Evolutionary conservation across 2,888 invertebrate genomes (phyloP).

Genomic region (Zhuqinia jingwanae): DNA sequence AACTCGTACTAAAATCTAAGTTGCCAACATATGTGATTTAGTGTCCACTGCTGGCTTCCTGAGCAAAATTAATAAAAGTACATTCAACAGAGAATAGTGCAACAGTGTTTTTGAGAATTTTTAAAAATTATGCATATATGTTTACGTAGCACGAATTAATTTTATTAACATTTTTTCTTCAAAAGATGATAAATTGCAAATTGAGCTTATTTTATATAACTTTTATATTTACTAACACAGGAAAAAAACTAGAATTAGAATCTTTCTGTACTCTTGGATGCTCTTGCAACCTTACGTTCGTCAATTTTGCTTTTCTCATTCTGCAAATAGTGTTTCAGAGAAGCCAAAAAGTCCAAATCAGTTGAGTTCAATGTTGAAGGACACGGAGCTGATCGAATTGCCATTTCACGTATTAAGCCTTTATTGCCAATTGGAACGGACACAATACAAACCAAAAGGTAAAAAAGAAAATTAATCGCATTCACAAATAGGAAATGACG

Average conservation of each 20-base stretch:
- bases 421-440: too few relatives aligned
- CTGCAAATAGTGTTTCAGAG: conserved; percentile 46
- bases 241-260: conserved; percentile 11
- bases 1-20: neutral
- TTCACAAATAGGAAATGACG: too few relatives aligned
- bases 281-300: conserved; percentile 21
- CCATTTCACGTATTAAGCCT: conserved; percentile 51
- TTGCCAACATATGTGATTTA: neutral
- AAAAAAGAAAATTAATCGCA: too few relatives aligned
- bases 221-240: too few relatives aligned
- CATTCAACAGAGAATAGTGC: too few relatives aligned
- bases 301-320: conserved; percentile 46
- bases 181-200: too few relatives aligned
- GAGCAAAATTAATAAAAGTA: neutral
- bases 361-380: neutral
- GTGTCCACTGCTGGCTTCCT: neutral
- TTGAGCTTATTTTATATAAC: too few relatives aligned
- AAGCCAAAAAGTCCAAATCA: conserved; percentile 31
- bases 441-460: too few relatives aligned
- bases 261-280: conserved; percentile 44
- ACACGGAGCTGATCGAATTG: conserved; percentile 59
- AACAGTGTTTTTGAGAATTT: too few relatives aligned
- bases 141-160: neutral
- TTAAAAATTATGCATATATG: too few relatives aligned
- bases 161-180: conserved; percentile 6